Evolutionary conservation across 2,888 invertebrate species (phyloP).

Genomic region (Thereva nobilitata): DNA sequence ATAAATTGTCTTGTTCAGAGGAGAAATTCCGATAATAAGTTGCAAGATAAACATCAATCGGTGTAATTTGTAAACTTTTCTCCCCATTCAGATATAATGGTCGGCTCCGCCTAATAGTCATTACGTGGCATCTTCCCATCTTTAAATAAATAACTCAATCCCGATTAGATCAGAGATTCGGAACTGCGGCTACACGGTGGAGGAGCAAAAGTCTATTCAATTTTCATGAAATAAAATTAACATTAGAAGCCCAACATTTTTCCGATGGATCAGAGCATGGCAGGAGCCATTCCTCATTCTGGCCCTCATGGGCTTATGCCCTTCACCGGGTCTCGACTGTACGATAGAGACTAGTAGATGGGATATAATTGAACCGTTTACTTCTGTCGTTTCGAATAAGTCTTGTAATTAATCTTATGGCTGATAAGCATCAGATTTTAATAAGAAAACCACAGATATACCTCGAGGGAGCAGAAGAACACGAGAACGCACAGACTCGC

Average conservation of each 20-base stretch:
- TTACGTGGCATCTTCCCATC: slow-evolving; percentile 13
- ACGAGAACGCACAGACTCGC: too few relatives aligned
- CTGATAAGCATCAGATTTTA: slow-evolving; percentile 27
- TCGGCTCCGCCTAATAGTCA: neutral
- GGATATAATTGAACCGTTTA: slow-evolving; percentile 30
- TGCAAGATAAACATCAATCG: too few relatives aligned
- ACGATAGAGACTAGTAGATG: slow-evolving; percentile 16
- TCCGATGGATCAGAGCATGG: neutral
- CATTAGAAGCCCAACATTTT: slow-evolving; percentile 5
- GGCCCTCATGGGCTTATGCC: neutral
- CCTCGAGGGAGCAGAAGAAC: neutral
- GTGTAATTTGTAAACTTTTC: too few relatives aligned
- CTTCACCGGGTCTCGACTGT: neutral
- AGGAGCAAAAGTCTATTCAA: slow-evolving; percentile 11
- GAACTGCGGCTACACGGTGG: neutral
- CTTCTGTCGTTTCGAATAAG: slow-evolving; percentile 27
- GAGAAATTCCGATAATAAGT: too few relatives aligned
- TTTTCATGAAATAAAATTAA: slow-evolving; percentile 26
- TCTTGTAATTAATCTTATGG: slow-evolving; percentile 30
- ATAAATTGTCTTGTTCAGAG: too few relatives aligned
- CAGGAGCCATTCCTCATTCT: slow-evolving; percentile 2
- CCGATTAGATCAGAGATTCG: slow-evolving; percentile 12
- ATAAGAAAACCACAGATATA: slow-evolving; percentile 5
- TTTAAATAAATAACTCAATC: slow-evolving; percentile 25
- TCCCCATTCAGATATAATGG: too few relatives aligned